Conservation (phyloP, 2,888 invertebrate species). For the Hemicrepidius hirtus region DNA sequence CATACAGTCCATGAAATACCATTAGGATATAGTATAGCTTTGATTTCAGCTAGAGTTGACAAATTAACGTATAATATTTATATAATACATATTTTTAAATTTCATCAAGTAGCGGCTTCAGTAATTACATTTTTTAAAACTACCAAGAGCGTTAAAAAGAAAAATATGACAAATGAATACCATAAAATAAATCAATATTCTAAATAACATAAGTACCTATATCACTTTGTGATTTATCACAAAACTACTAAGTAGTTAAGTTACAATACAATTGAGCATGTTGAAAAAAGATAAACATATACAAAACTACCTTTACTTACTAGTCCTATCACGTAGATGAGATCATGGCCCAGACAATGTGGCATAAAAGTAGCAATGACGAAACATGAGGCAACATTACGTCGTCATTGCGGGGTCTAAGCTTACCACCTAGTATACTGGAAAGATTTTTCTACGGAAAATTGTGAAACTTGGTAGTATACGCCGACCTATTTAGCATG, state of each 20-base stretch:
- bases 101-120: too few species aligned
- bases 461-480: constrained; percentile 26
- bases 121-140: too few species aligned
- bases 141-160: too few species aligned
- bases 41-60: too few species aligned
- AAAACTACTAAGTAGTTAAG: constrained; percentile 28
- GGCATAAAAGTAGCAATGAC: constrained; percentile 56
- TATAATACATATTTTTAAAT: too few species aligned
- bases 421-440: constrained; percentile 43
- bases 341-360: constrained; percentile 55
- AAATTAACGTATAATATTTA: too few species aligned
- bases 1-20: too few species aligned
- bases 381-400: constrained; percentile 56
- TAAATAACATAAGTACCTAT: too few species aligned
- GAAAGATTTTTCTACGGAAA: constrained; percentile 41
- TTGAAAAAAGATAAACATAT: constrained; percentile 28
- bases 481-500: constrained; percentile 41
- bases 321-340: constrained; percentile 52
- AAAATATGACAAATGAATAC: too few species aligned
- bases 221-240: neutral
- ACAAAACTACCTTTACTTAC: constrained; percentile 21
- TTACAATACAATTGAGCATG: constrained; percentile 16
- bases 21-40: too few species aligned
- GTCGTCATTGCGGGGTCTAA: constrained; percentile 46
- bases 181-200: too few species aligned